Conservation (phyloP, 2,888 invertebrate genomes). For the Azorinus chamasolen region DNA sequence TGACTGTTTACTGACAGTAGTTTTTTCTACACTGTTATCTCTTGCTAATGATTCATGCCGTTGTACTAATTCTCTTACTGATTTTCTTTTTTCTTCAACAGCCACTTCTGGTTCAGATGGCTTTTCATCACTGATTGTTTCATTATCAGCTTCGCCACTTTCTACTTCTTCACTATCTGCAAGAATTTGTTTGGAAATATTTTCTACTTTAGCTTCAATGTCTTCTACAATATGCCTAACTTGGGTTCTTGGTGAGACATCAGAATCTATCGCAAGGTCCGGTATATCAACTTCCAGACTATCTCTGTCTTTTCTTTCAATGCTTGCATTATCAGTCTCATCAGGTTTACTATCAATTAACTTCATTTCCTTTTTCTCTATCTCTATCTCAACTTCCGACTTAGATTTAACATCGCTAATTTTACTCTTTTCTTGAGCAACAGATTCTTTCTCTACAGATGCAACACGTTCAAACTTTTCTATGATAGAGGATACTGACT, state of each 20-base stretch:
- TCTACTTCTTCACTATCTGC: conserved; percentile 5
- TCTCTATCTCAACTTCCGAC: no score
- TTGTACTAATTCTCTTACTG: conserved; percentile 56
- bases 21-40: conserved; percentile 43
- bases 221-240: conserved; percentile 67
- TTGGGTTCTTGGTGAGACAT: conserved; percentile 54
- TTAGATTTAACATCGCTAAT: background rate
- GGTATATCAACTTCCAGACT: conserved; percentile 42
- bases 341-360: background rate
- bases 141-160: conserved; percentile 34
- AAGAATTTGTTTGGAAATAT: conserved; percentile 51
- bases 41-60: conserved; percentile 55
- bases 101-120: background rate
- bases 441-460: conserved; percentile 38
- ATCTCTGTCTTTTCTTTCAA: conserved; percentile 8
- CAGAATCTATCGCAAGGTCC: conserved; percentile 19
- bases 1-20: conserved; percentile 1
- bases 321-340: conserved; percentile 3
- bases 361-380: background rate
- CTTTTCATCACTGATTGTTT: conserved; percentile 16
- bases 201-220: conserved; percentile 67
- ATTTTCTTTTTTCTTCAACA: conserved; percentile 40
- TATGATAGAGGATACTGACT: conserved; percentile 71
- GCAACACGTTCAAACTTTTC: conserved; percentile 70
- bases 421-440: conserved; percentile 1